phyloP scores from a whole-genome alignment of 2,113 vertebrate species.

The Takifugu flavidus region DNA sequence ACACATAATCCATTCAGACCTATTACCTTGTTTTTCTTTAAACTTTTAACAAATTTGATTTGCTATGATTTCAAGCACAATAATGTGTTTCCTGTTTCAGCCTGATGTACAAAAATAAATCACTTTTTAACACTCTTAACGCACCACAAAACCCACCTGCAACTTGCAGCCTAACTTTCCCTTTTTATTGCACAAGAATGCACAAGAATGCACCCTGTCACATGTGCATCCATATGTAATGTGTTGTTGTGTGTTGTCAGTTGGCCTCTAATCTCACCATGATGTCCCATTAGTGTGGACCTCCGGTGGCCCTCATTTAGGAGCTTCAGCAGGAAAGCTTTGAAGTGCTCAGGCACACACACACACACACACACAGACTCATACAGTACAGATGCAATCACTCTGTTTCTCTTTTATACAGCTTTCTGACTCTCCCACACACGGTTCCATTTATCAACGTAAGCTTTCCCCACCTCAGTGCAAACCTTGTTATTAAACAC shows the following conservation, averaged over 20 bases:
- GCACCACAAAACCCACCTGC: neutral
- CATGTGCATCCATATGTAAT: slow-evolving; percentile 44
- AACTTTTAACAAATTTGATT: too few species aligned
- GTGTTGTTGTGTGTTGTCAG: slow-evolving; percentile 51
- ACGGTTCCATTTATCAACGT: slow-evolving; percentile 57
- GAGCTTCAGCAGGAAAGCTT: slow-evolving; percentile 78
- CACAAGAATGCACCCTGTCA: slow-evolving; percentile 9
- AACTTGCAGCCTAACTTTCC: slow-evolving; percentile 28
- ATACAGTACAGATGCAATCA: slow-evolving; percentile 62
- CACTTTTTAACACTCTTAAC: too few species aligned
- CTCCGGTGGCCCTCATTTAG: slow-evolving; percentile 78
- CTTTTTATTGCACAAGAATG: slow-evolving; percentile 45
- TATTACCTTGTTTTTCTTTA: too few species aligned
- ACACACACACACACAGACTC: slow-evolving; percentile 33
- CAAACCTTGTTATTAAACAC: slow-evolving; percentile 31
- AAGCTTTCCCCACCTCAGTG: slow-evolving; percentile 51
- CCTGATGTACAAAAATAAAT: too few species aligned
- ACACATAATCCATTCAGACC: neutral
- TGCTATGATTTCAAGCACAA: too few species aligned
- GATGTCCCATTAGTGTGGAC: slow-evolving; percentile 79
- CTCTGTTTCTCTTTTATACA: slow-evolving; percentile 41
- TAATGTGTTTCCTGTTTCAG: too few species aligned
- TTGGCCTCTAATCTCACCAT: slow-evolving; percentile 76
- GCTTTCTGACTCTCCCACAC: slow-evolving; percentile 50
- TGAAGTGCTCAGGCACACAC: slow-evolving; percentile 65